These are phyloP conservation scores for Poecilia gillii DNA, from an alignment of 2,797 vertebrate genomes.

Conservation along the genomic window DNA sequence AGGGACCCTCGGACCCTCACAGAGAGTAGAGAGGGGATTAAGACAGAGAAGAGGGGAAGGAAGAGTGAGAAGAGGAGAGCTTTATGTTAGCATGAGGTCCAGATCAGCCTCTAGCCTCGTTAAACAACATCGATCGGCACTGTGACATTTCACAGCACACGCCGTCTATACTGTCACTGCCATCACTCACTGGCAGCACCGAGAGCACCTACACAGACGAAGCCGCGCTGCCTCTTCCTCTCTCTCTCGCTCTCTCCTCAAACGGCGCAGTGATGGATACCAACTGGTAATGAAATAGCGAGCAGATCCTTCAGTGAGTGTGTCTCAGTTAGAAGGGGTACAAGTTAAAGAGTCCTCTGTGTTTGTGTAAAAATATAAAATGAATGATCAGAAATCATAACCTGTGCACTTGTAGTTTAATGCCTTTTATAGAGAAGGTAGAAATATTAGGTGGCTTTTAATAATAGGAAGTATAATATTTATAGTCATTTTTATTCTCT, in stretches of 20 bases:
- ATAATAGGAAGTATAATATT: neutral
- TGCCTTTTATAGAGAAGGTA: neutral
- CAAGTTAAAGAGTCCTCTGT: neutral
- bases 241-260: neutral
- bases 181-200: constrained; percentile 70
- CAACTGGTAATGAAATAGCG: constrained; percentile 59
- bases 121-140: constrained; percentile 82
- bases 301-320: constrained; percentile 28
- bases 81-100: constrained; percentile 79
- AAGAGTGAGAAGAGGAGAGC: constrained; percentile 50
- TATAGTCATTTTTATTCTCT: neutral
- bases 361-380: neutral
- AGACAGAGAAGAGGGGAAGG: constrained; percentile 44
- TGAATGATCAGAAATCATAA: neutral
- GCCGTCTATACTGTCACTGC: constrained; percentile 76
- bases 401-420: neutral
- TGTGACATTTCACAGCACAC: constrained; percentile 84
- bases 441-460: neutral
- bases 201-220: constrained; percentile 45
- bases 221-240: constrained; percentile 19
- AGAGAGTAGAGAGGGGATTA: constrained; percentile 69
- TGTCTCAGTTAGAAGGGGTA: neutral
- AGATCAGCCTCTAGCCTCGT: constrained; percentile 82
- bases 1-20: constrained; percentile 55
- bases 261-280: constrained; percentile 64